These are phyloP conservation scores for Hyposmocoma kahamanoa DNA, from an alignment of 1,140 invertebrate species.

Conservation along the genomic window DNA sequence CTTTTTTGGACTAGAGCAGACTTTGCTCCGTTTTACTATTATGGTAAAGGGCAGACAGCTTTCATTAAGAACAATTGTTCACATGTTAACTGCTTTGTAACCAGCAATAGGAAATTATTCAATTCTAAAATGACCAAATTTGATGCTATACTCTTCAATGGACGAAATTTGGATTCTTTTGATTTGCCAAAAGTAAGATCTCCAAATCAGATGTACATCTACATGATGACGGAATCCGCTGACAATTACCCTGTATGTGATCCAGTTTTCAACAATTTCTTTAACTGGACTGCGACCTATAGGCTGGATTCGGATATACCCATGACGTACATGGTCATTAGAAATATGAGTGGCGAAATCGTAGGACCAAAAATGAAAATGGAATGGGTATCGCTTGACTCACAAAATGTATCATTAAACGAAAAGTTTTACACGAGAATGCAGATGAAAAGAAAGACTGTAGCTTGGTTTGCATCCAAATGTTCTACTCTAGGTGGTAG, in stretches of 20 bases:
- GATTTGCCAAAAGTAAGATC: neutral
- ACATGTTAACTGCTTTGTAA: conserved; percentile 14
- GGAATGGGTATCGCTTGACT: neutral
- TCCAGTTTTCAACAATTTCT: conserved; percentile 37
- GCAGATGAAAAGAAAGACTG: conserved; percentile 1
- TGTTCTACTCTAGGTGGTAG: conserved; percentile 18
- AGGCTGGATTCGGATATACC: conserved; percentile 76
- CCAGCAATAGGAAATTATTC: conserved; percentile 3
- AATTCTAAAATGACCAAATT: conserved; percentile 19
- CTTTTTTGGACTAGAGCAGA: neutral
- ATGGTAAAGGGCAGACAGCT: neutral
- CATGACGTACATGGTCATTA: conserved; percentile 51
- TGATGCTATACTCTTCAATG: conserved; percentile 35
- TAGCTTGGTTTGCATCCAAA: neutral
- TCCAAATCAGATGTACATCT: conserved; percentile 5
- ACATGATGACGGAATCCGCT: conserved; percentile 13
- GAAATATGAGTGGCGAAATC: conserved; percentile 19
- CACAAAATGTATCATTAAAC: neutral
- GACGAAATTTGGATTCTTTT: conserved; percentile 4
- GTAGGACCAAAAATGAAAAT: conserved; percentile 18
- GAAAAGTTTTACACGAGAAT: neutral
- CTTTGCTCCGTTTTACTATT: neutral
- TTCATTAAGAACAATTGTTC: conserved; percentile 13
- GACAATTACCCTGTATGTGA: conserved; percentile 16
- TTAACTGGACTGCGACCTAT: conserved; percentile 78